Evolutionary conservation across 1,140 invertebrate species (phyloP), one percentile per base, ranked within the genome.

Genomic region (Caenorhabditis brenneri): DNA sequence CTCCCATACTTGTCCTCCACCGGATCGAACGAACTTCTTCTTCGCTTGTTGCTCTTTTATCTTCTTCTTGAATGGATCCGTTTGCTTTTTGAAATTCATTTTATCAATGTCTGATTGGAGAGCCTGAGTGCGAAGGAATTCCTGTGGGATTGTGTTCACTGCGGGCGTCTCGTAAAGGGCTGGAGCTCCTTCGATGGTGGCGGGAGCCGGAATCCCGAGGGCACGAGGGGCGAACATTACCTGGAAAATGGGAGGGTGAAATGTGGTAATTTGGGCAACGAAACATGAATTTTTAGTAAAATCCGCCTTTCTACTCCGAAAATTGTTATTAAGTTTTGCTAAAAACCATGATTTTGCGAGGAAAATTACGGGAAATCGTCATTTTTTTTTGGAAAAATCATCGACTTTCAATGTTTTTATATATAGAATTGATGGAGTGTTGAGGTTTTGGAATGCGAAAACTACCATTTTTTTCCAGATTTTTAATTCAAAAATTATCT

Each of bases 11-110:
- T 89, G 87, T 49, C 89, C 89, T 48, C 89, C 89, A 65, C 86
- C 90, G 16, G 82, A 84, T 58, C 89, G 83, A 4, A 90, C 89
- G 81, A 90, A 91, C 12, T 85, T 83, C 82, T 90, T 90, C 88
- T 91, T 90, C 81, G 89, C 87, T 82, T 90, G 89, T 60, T 90
- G 88, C 78, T 89, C 90, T 27, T 88, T 86, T 15, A 80, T 83
- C 74, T 69, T 58, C 65, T 81, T 74, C 33, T 81, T 84, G 24
- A 81, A 51, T 10, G 79, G 33, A 79, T 49, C 82, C 6, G 42
- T 80, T 27, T 81, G 65, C 42, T 55, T 88, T 82, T 82, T 89
- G 88, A 84, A 84, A 80, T 88, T 74, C 27, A 88, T 78, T 31
- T 90, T 82, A 55, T 90, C 87, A 31, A 89, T 88, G 55, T 89